Base-by-base conservation (phyloP, 2,888 invertebrate genomes). In the Habrosyne pyritoides region DNA sequence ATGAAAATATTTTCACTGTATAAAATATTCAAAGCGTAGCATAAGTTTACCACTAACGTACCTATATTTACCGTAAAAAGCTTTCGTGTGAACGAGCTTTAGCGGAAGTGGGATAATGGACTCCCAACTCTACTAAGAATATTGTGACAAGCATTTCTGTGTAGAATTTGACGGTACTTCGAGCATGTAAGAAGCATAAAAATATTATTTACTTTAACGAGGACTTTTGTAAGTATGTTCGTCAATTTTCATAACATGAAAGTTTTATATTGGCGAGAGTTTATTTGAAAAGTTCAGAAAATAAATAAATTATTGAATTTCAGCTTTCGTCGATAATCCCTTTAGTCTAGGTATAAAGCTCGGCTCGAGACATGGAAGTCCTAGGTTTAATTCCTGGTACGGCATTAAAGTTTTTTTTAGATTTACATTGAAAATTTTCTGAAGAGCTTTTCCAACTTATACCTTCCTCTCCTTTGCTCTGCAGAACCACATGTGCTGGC, bases 91-190 rank as follows among this genome's bases (percentile, higher is more conserved):
- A 42, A 42, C 42, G 42, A 8, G 42, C 42, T 42, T 42, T 42
- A 42, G 18, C 42, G 42, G 42, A 42, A 42, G 42, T 42, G 18
- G 42, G 42, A 42, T 42, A 42, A 42, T 42, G 42, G 42, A 42
- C 42, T 42, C 8, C 42, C 18, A 42, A 42, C 42, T 42, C 18
- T 42, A 8, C 14, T 18, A 42, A 42, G 42, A 42, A 42, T 42
- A 42, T 42, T 42, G 42, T 18, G 42, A 42, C 42, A 42, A 42
- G 42, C 42, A 42, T 42, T 18, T 33, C 46, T 22, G 36, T 47
- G 47, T 33, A 52, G 33, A 55, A 56, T 53, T 56, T 49, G 36
- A 56, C 56, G 56, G 53, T 42, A 30, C 50, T 50, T 49, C 21
- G 46, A 56, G 47, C 56, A 51, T 53, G 50, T 56, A 53, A 53